Evolutionary conservation across 2,113 vertebrate species (phyloP), one percentile per base, ranked within the genome.

Genomic region (Syrrhaptes paradoxus): DNA sequence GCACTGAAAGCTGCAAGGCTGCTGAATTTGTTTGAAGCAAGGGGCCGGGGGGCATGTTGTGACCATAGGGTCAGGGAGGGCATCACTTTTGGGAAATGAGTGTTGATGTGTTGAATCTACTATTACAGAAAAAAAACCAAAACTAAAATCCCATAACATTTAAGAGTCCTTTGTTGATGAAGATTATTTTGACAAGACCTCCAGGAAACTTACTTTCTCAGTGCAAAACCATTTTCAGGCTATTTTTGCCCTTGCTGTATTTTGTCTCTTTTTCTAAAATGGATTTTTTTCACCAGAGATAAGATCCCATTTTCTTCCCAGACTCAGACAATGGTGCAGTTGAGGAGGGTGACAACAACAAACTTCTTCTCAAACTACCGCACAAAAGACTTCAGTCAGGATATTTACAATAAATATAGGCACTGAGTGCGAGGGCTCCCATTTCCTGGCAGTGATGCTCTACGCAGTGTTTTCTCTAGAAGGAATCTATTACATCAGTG

Each of bases 381-480:
- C 91, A 97, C 97, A 97, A 97, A 97, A 95, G 96, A 75, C 90
- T 95, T 91, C 96, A 96, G 96, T 97, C 49, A 90, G 81, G 87
- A 72, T 96, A 93, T 90, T 97, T 94, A 90, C 92, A 96, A 91
- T 78, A 96, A 96, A 96, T 90, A 87, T 79, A 94, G 93, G 84
- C 79, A 65, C 18, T n/a, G 7, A 94, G 85, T 38, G 70, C 79
- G 80, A 96, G 57, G 55, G 67, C 36, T 93, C 75, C 66, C 28
- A 2, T 90, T 94, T 92, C 90, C 78, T 84, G 94, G 92, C 90
- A 97, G 77, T 4, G 3, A 28, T 72, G 75, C 87, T 92, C 48
- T 79, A 71, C 16, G 2, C 84, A 76, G 54, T 65, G 72, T 91
- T 93, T 94, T 93, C 38, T 90, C 87, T 90, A 93, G 93, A 93